Base-by-base conservation (phyloP, 2,888 invertebrate genomes). In the Mesorhabditis belari region DNA sequence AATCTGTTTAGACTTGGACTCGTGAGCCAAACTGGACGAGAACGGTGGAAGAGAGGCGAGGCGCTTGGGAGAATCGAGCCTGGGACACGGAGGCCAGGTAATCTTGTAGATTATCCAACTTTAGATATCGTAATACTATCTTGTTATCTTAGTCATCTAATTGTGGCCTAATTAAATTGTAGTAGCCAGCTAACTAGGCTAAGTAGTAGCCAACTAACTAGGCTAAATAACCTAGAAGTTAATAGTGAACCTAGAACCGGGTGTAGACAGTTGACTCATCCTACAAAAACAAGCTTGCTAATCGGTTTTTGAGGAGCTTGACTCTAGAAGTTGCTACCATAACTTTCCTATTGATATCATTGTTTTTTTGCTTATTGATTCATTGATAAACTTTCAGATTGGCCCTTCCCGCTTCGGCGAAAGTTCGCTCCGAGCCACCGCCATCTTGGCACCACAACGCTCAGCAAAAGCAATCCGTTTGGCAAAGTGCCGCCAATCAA, bases 1-100 rank as follows among this genome's bases (percentile, higher is more conserved):
- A 17, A 35, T 25, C n/a, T 50, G 61, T 74, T 61, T 69, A 78
- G 76, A 67, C 76, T n/a, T 74, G 71, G 63, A 64, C 64, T 44
- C 66, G 66, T 23, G 77, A 77, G 52, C 78, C 78, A 9, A 76
- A 79, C 55, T 79, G 79, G 79, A 67, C 74, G 26, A 65, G 74
- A 2, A 73, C 68, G 49, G 77, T 77, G 4, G 65, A 73, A 54
- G 67, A 75, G 44, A 66, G 79, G 27, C 70, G 71, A 29, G 63
- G 70, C 49, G 74, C 74, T 9, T 79, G 79, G 79, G 75, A 75
- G 54, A 63, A 66, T 28, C 65, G 70, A 27, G 74, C 76, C n/a
- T 69, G 66, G 29, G 70, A 73, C 52, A 73, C 66, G 0, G 78
- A 78, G 49, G 67, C 70, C 27, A 66, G 67, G 77, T 79, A 25